phyloP scores from a whole-genome alignment of 92 coral and sea anemone species.

The Scolanthus callimorphus region DNA sequence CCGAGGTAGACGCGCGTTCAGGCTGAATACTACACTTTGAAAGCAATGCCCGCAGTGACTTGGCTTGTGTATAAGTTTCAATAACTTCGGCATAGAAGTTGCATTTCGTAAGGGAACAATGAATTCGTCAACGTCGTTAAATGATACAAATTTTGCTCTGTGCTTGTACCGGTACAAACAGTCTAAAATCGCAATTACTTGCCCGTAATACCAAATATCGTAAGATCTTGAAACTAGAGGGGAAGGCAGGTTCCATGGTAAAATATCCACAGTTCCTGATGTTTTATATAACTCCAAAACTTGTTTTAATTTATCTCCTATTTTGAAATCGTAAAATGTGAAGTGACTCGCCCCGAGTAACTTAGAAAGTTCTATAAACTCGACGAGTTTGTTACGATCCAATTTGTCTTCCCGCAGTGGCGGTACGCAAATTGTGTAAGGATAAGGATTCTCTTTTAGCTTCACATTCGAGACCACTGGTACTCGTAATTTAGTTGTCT shows the following conservation, averaged over 20 bases:
- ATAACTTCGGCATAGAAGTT: constrained; percentile 20
- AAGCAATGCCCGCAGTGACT: constrained; percentile 54
- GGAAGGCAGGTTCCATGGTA: constrained; percentile 45
- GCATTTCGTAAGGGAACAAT: constrained; percentile 48
- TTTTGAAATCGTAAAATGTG: constrained; percentile 42
- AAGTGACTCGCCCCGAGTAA: constrained; percentile 47
- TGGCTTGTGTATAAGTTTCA: constrained; percentile 17
- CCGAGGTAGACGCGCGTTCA: constrained; percentile 26
- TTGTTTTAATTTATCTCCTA: constrained; percentile 6
- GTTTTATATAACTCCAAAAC: constrained; percentile 30
- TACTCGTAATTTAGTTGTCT: constrained; percentile 13
- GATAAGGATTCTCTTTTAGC: not conserved
- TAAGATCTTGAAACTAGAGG: constrained; percentile 7
- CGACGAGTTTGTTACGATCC: constrained; percentile 19
- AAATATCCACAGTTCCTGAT: constrained; percentile 27
- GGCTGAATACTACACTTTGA: constrained; percentile 40
- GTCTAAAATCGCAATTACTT: constrained; percentile 45
- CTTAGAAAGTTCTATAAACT: constrained; percentile 50
- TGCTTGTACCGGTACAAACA: constrained; percentile 42
- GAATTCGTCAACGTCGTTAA: constrained; percentile 62
- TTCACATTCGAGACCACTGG: constrained; percentile 23
- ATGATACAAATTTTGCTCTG: constrained; percentile 35
- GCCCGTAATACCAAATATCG: constrained; percentile 46
- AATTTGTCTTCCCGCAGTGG: constrained; percentile 34
- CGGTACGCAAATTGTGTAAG: constrained; percentile 48